Conservation (phyloP, 2,888 invertebrate species). For the Eueremaeus valkanovi region DNA sequence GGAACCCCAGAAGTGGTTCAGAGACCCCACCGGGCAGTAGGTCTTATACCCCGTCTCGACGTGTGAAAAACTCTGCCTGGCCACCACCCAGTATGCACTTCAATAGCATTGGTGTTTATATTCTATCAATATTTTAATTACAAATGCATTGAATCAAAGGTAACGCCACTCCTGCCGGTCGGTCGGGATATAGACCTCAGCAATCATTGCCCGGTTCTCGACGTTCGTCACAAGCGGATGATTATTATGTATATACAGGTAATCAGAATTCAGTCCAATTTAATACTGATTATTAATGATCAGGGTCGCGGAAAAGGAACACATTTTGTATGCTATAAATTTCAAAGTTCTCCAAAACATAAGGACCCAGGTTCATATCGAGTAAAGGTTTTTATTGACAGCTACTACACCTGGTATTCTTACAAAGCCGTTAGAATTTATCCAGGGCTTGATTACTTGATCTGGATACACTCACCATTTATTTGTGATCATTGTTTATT, state of each 20-base stretch:
- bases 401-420: too few species aligned
- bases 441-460: too few species aligned
- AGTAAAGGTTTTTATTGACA: too few species aligned
- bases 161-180: constrained; percentile 39
- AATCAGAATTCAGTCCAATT: too few species aligned
- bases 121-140: neutral
- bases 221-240: neutral
- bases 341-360: too few species aligned
- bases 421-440: too few species aligned
- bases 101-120: neutral
- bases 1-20: constrained; percentile 13
- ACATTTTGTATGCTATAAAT: too few species aligned
- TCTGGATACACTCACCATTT: too few species aligned
- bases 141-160: neutral
- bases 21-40: neutral
- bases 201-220: constrained; percentile 26
- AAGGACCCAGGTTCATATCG: too few species aligned
- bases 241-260: neutral
- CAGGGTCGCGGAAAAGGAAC: too few species aligned
- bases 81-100: constrained; percentile 41
- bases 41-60: neutral
- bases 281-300: too few species aligned
- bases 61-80: constrained; percentile 44
- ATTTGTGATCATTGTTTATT: too few species aligned
- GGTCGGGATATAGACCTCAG: constrained; percentile 34